Percentiles rank a stretch among this genome's conserved stretches.
These are phyloP conservation scores for human (Homo sapiens) DNA, from an alignment of 2,113 vertebrate species.

Conservation along the genomic window GRCh38 chr11:58231501-58232000, in stretches of 20 bases:
- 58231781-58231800: neutral
- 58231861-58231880: neutral
- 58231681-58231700: neutral
- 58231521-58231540: neutral
- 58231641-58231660: neutral
- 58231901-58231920: neutral
- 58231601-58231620: neutral
- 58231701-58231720: neutral
- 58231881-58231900: neutral
- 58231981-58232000: neutral
- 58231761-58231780: neutral
- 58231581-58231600: neutral
- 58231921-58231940: neutral
- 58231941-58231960: neutral
- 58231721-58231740: neutral
- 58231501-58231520: neutral
- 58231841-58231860: neutral
- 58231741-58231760: neutral
- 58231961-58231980: neutral
- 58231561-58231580: neutral
- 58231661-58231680: neutral
- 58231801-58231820: neutral
- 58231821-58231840: neutral
- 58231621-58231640: neutral
- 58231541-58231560: neutral